phyloP scores from a whole-genome alignment of 2,113 vertebrate genomes.

The Syngnathoides biaculeatus region DNA sequence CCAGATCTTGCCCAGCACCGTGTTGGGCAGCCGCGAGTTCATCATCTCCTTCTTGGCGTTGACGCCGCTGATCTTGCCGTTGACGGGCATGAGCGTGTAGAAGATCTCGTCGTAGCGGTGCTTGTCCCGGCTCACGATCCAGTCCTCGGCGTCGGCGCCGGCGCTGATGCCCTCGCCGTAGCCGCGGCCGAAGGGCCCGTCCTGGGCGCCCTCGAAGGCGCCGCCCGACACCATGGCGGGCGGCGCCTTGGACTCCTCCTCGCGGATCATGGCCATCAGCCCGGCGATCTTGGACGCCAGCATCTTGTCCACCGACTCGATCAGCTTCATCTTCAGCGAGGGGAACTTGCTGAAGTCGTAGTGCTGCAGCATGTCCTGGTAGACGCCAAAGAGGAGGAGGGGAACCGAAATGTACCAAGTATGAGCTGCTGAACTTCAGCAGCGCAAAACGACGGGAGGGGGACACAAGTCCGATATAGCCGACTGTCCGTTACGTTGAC shows the following conservation, averaged over 20 bases:
- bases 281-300: constrained; percentile 85
- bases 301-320: constrained; percentile 96
- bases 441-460: too few species aligned
- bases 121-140: constrained; percentile 93
- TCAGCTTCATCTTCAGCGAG: constrained; percentile 88
- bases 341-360: constrained; percentile 96
- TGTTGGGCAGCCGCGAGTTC: constrained; percentile 92
- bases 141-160: constrained; percentile 88
- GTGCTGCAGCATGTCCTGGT: constrained; percentile 85
- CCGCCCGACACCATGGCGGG: constrained; percentile 84
- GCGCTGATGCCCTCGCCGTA: constrained; percentile 93
- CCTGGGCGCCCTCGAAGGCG: constrained; percentile 88
- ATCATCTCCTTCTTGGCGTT: constrained; percentile 98
- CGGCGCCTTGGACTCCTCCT: constrained; percentile 86
- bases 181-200: constrained; percentile 90
- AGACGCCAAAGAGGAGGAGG: too few species aligned
- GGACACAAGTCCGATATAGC: too few species aligned
- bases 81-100: constrained; percentile 90
- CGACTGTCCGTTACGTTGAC: too few species aligned
- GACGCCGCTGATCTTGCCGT: constrained; percentile 90
- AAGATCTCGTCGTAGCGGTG: constrained; percentile 96
- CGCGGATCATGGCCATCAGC: constrained; percentile 86
- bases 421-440: too few species aligned
- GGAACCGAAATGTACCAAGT: too few species aligned
- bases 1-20: constrained; percentile 96